Conservation (phyloP, 2,797 vertebrate genomes). For the Coccyzus lansbergi region DNA sequence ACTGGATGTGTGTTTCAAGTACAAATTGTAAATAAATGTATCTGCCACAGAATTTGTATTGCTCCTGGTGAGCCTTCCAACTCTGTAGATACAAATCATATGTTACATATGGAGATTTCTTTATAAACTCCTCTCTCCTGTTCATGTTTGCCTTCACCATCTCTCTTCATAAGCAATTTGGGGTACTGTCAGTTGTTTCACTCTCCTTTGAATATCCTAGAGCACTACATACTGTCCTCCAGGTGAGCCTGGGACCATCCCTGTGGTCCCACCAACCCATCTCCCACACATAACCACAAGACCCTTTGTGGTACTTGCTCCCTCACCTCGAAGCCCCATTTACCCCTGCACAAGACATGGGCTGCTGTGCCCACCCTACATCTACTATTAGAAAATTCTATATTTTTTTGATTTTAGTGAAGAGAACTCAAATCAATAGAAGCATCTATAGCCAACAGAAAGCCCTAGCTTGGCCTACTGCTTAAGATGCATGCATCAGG, state of each 20-base stretch:
- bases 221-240: neutral
- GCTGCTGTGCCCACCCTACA: neutral
- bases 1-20: neutral
- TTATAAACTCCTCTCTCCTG: neutral
- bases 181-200: neutral
- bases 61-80: neutral
- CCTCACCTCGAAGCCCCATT: neutral
- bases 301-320: neutral
- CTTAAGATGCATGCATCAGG: neutral
- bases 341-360: neutral
- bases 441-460: neutral
- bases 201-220: neutral
- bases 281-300: neutral
- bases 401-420: neutral
- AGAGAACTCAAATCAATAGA: neutral
- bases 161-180: neutral
- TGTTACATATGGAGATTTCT: neutral
- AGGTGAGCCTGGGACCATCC: neutral
- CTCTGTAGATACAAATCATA: neutral
- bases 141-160: neutral
- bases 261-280: neutral
- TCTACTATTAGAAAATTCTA: neutral
- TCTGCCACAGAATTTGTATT: neutral
- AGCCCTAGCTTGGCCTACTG: neutral
- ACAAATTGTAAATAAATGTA: constrained; percentile 17